phyloP scores from a whole-genome alignment of 2,113 vertebrate species.

The Corythornis madagascariensis region DNA sequence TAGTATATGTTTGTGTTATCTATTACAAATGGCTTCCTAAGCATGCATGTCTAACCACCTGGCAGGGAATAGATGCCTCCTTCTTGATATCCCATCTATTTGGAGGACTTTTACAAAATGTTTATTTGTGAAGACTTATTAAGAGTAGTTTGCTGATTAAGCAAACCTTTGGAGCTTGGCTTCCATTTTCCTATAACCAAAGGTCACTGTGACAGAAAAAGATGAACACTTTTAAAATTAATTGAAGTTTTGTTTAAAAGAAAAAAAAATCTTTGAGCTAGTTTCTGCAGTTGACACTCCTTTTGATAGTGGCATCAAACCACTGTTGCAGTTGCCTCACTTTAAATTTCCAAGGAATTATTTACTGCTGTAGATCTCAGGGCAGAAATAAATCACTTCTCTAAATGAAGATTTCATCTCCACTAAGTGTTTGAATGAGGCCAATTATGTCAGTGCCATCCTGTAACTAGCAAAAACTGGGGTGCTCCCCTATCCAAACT shows the following conservation, averaged over 20 bases:
- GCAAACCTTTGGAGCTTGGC: neutral
- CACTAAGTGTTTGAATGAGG: neutral
- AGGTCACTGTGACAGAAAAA: neutral
- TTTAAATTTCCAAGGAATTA: neutral
- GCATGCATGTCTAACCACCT: neutral
- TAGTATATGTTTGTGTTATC: neutral
- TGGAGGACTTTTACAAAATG: neutral
- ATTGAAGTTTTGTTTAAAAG: neutral
- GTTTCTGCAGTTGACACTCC: neutral
- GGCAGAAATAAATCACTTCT: neutral
- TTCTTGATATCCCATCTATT: neutral
- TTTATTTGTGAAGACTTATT: neutral
- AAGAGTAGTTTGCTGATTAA: neutral
- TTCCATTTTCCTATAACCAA: neutral
- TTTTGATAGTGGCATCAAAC: neutral
- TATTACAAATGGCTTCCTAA: neutral
- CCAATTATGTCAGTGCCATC: neutral
- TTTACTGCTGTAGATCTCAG: neutral
- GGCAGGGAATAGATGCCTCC: neutral
- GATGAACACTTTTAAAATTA: neutral
- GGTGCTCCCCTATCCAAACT: neutral
- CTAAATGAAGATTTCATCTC: neutral
- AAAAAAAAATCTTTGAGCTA: fast-evolving
- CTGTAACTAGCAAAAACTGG: neutral
- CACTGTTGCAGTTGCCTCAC: neutral